These are phyloP conservation scores for Ferdinandea cuprea DNA, from an alignment of 2,888 invertebrate species.

Conservation along the genomic window DNA sequence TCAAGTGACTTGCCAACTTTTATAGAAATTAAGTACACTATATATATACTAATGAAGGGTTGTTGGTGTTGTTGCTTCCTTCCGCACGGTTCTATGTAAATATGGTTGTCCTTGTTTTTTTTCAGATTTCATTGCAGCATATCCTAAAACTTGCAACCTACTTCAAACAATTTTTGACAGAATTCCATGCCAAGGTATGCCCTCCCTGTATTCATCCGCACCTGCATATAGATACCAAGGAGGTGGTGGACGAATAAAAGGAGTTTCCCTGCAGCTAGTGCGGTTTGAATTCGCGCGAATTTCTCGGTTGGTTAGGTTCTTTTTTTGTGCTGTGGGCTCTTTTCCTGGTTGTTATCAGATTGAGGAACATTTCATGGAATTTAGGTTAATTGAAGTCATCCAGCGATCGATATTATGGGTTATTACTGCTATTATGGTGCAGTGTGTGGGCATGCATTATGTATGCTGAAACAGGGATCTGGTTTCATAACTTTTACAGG, in stretches of 20 bases:
- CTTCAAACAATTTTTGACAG: conserved; percentile 44
- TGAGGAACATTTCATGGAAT: conserved; percentile 45
- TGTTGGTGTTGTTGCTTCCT: conserved; percentile 22
- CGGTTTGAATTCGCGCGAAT: conserved; percentile 20
- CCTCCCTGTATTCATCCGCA: neutral
- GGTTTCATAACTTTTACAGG: conserved; percentile 34
- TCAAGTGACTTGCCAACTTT: conserved; percentile 44
- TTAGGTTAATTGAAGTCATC: conserved; percentile 72
- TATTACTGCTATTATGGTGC: conserved; percentile 32
- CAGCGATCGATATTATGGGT: conserved; percentile 58
- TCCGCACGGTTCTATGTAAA: conserved; percentile 9
- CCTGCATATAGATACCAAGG: neutral
- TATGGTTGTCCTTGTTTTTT: conserved; percentile 8
- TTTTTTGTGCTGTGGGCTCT: conserved; percentile 12
- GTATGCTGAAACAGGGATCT: too few relatives aligned
- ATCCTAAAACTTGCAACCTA: conserved; percentile 31
- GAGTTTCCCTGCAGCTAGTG: conserved; percentile 12
- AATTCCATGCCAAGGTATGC: conserved; percentile 20
- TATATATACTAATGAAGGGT: conserved; percentile 11
- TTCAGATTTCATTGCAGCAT: neutral
- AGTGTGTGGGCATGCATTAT: neutral
- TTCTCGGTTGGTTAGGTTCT: conserved; percentile 45
- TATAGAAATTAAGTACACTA: conserved; percentile 44
- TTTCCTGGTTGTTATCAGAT: conserved; percentile 56
- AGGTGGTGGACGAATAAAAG: conserved; percentile 8